Base-by-base conservation (phyloP, 2,113 vertebrate species). In the Lutjanus erythropterus region DNA sequence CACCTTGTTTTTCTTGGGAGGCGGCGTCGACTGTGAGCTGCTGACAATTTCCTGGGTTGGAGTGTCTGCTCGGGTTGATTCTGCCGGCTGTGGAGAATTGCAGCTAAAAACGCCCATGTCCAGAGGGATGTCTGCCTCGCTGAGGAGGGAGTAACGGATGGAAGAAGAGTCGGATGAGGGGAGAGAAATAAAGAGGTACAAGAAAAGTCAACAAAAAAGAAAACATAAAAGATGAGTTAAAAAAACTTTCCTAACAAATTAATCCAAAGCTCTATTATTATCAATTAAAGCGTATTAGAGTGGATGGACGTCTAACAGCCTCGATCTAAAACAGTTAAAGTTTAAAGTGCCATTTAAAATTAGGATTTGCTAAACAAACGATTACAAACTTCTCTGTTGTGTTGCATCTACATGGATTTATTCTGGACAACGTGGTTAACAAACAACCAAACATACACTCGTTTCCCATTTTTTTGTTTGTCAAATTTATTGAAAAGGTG, bases 1-100 rank as follows among this genome's bases (percentile, higher is more conserved):
- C 60, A 93, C 95, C 94, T 95, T 96, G 85, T 94, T 94, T 23
- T 83, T 93, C 87, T 95, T 96, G 55, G 94, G 92, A 1, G 92
- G 93, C 2, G 96, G 95, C 2, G 94, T 96, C 27, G 35, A 80
- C 80, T 94, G 93, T 0, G 95, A 95, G 80, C 95, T 96, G 94
- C 91, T 95, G 84, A 96, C 95, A 70, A 92, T 69, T 21, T 88
- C 78, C 66, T 81, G 85, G 3, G 35, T 60, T 1, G 94, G 93
- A 3, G 89, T 90, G 49, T 90, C 83, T 0, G 78, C 87, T 31
- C 64, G 66, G 0, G 84, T 75, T 4, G 78, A 86, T 78, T 93
- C 87, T 0, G 67, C 83, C 3, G 61, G 84, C 10, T 68, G 71
- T 0, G 86, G 92, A 42, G 94, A 89, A 11, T 44, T 91, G 72